A percentile compares a stretch with the other conserved stretches of the same genome.
These are phyloP conservation scores for Torymus texanus DNA, from an alignment of 2,888 invertebrate species.

Conservation along the genomic window DNA sequence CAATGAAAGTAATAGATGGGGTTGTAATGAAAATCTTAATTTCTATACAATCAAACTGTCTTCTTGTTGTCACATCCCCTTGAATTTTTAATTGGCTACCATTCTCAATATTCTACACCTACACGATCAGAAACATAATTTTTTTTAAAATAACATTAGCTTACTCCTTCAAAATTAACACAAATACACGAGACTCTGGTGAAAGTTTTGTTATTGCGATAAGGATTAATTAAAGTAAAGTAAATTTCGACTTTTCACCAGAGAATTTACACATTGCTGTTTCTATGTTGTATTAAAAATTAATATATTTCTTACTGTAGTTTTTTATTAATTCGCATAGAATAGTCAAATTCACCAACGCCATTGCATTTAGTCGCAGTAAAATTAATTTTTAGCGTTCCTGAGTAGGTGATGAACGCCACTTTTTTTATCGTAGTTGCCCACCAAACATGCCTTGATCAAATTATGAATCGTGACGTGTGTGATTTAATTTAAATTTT, in stretches of 20 bases:
- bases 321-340: conserved; percentile 50
- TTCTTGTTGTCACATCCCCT: conserved; percentile 29
- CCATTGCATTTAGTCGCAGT: conserved; percentile 46
- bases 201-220: conserved; percentile 20
- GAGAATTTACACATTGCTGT: conserved; percentile 46
- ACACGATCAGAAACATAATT: conserved; percentile 10
- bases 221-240: not conserved
- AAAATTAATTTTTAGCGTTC: conserved; percentile 34
- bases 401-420: conserved; percentile 31
- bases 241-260: conserved; percentile 31
- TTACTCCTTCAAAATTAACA: conserved; percentile 31
- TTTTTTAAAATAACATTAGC: conserved; percentile 31
- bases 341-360: conserved; percentile 48
- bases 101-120: conserved; percentile 7
- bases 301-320: conserved; percentile 52
- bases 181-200: conserved; percentile 22
- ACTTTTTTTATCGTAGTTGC: conserved; percentile 45
- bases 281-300: conserved; percentile 44
- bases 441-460: conserved; percentile 38
- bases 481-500: too few relatives aligned
- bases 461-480: conserved; percentile 11
- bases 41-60: too few relatives aligned
- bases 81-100: conserved; percentile 7
- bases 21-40: too few relatives aligned
- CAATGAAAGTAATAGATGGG: too few relatives aligned